Percentiles rank a stretch among this genome's conserved stretches.
phyloP scores from a whole-genome alignment of 2,797 vertebrate genomes.

The Varecia variegata region DNA sequence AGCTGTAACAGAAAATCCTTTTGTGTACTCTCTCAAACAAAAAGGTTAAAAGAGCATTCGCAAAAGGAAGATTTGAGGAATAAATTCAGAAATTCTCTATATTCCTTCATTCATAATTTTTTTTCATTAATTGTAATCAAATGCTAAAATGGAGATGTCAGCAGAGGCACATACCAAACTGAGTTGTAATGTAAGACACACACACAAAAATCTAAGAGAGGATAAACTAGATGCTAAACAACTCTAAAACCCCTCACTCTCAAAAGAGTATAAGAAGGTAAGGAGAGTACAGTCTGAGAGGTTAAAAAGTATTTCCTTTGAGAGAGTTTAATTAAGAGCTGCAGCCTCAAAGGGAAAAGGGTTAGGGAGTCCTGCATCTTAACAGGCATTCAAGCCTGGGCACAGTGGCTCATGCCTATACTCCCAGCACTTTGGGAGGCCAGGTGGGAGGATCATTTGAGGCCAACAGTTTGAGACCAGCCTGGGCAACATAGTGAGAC shows the following conservation, averaged over 20 bases:
- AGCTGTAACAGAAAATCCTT: neutral
- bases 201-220: neutral
- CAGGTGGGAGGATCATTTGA: too few relatives aligned
- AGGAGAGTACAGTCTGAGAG: neutral
- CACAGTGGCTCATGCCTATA: too few relatives aligned
- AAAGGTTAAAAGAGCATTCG: neutral
- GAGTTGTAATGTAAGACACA: neutral
- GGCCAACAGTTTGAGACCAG: too few relatives aligned
- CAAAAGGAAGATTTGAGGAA: neutral
- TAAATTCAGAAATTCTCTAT: neutral
- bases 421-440: too few relatives aligned
- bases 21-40: neutral
- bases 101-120: neutral
- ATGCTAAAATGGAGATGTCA: neutral
- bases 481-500: too few relatives aligned
- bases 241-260: neutral
- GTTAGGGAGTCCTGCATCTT: neutral
- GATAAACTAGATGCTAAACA: neutral
- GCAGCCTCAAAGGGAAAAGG: neutral
- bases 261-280: neutral
- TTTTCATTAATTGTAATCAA: neutral
- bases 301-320: neutral
- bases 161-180: neutral
- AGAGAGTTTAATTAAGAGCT: neutral
- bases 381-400: too few relatives aligned